phyloP scores from a whole-genome alignment of 1,140 invertebrate genomes.

The Hycleus phaleratus region DNA sequence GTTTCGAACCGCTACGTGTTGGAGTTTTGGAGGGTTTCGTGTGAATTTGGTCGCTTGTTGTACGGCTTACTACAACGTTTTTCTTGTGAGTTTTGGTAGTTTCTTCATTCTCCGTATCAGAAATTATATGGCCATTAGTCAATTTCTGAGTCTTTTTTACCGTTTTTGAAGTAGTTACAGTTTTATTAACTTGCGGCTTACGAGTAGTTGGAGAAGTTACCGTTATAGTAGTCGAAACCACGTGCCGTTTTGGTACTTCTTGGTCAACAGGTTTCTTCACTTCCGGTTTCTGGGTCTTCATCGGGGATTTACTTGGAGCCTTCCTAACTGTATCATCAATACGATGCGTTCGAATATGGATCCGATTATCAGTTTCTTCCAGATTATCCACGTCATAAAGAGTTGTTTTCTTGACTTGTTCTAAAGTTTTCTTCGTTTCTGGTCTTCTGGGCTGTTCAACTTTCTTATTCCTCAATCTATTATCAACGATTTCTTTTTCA shows the following conservation, averaged over 20 bases:
- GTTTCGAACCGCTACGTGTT: slow-evolving; percentile 9
- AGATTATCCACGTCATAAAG: slow-evolving; percentile 19
- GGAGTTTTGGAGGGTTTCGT: slow-evolving; percentile 28
- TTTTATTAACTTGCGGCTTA: slow-evolving; percentile 32
- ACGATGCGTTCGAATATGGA: slow-evolving; percentile 25
- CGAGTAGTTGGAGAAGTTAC: slow-evolving; percentile 10
- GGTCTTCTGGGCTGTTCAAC: slow-evolving; percentile 6
- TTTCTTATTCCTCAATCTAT: background rate
- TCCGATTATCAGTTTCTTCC: slow-evolving; percentile 13
- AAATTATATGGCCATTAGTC: slow-evolving; percentile 24
- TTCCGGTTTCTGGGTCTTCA: slow-evolving; percentile 5
- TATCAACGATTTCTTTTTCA: slow-evolving; percentile 4
- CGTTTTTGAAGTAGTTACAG: slow-evolving; percentile 30
- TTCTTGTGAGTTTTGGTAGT: slow-evolving; percentile 36
- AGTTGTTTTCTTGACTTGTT: slow-evolving; percentile 3
- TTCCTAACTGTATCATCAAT: slow-evolving; percentile 25
- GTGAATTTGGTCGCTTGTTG: slow-evolving; percentile 48
- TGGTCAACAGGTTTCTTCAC: slow-evolving; percentile 8
- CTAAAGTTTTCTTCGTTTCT: slow-evolving; percentile 2
- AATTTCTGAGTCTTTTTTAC: slow-evolving; percentile 36
- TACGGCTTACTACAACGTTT: slow-evolving; percentile 41
- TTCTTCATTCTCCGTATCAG: slow-evolving; percentile 33
- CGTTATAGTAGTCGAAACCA: slow-evolving; percentile 30
- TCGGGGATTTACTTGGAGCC: slow-evolving; percentile 4
- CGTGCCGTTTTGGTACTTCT: slow-evolving; percentile 23